A percentile compares a stretch with the other conserved stretches of the same genome.
Conservation (phyloP, 1,140 invertebrate species). For the Tetramorium alpestre region DNA sequence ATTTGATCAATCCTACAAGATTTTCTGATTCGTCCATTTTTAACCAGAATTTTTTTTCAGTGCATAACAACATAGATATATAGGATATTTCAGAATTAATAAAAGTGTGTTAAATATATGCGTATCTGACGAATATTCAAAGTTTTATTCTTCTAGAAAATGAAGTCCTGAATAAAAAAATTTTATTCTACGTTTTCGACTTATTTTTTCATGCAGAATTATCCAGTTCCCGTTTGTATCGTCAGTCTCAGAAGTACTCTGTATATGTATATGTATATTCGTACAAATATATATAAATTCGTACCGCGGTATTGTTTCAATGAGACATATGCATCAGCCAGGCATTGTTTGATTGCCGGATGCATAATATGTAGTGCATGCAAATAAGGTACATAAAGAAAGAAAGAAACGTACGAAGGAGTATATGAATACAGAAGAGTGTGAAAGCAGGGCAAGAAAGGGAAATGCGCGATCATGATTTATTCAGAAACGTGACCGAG, state of each 20-base stretch:
- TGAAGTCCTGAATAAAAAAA: background rate
- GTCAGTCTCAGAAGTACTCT: too few relatives aligned
- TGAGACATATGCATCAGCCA: background rate
- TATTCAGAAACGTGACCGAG: slow-evolving; percentile 44
- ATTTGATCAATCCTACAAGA: too few relatives aligned
- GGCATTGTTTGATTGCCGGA: slow-evolving; percentile 23
- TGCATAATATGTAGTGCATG: background rate
- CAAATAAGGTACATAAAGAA: background rate
- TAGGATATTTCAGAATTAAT: too few relatives aligned
- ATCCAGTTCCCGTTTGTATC: too few relatives aligned
- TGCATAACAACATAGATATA: too few relatives aligned
- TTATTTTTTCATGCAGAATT: background rate
- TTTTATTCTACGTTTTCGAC: background rate
- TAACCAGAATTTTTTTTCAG: too few relatives aligned
- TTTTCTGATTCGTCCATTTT: too few relatives aligned
- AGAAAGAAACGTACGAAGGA: background rate
- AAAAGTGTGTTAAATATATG: too few relatives aligned
- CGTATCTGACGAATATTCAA: background rate
- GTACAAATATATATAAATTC: background rate
- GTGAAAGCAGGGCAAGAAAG: background rate
- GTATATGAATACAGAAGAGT: background rate
- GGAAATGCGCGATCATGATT: background rate
- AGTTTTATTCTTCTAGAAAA: too few relatives aligned
- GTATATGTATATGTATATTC: too few relatives aligned
- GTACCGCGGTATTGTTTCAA: background rate